Evolutionary conservation across 1,140 invertebrate species (phyloP).

Genomic region (Caenorhabditis briggsae): DNA sequence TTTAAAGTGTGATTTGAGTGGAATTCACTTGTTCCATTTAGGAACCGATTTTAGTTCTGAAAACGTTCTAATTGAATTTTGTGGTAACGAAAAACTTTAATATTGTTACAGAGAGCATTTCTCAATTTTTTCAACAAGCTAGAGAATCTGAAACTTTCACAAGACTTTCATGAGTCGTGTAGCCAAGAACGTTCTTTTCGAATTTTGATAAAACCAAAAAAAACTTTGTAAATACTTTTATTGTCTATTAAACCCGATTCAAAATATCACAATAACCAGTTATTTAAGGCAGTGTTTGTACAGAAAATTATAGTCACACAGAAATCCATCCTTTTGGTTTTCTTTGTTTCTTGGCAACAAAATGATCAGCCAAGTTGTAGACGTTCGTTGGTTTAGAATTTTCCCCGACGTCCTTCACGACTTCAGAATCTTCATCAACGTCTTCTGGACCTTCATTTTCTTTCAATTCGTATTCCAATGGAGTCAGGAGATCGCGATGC

Average conservation of each 20-base stretch:
- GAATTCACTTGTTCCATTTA: too few species aligned
- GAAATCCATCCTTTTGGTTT: constrained; percentile 44
- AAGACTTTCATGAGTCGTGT: too few species aligned
- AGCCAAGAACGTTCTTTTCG: too few species aligned
- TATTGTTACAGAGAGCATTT: too few species aligned
- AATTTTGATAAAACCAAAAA: too few species aligned
- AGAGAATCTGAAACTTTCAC: too few species aligned
- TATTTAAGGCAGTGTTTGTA: not conserved
- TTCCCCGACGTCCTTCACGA: not conserved
- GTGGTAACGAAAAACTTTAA: too few species aligned
- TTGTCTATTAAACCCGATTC: not conserved
- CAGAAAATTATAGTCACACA: not conserved
- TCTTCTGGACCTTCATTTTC: not conserved
- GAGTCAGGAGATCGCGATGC: not conserved
- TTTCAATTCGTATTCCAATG: constrained; percentile 35
- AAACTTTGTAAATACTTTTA: too few species aligned
- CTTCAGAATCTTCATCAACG: not conserved
- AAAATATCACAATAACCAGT: not conserved
- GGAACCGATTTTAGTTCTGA: too few species aligned
- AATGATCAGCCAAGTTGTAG: constrained; percentile 16
- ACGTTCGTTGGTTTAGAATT: not conserved
- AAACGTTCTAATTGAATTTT: too few species aligned
- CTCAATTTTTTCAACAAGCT: too few species aligned
- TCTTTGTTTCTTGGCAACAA: constrained; percentile 33
- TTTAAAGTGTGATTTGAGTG: too few species aligned